phyloP scores from a whole-genome alignment of 2,888 invertebrate species.

The Meloe dianella region DNA sequence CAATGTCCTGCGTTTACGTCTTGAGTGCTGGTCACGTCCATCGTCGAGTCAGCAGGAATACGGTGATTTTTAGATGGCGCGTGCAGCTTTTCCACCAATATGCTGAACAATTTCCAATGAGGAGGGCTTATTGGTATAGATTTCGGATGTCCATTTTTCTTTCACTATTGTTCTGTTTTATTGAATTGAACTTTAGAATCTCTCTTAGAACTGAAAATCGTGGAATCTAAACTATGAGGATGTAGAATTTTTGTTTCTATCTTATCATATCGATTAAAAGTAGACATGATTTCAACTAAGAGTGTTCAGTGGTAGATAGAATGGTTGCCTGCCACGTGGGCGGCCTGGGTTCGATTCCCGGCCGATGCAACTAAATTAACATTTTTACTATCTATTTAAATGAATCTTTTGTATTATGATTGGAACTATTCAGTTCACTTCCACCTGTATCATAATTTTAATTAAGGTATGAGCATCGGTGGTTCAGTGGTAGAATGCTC shows the following conservation, averaged over 20 bases:
- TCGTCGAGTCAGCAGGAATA: slow-evolving; percentile 36
- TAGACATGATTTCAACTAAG: too few species aligned
- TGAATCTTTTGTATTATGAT: too few species aligned
- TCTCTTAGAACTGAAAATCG: not conserved
- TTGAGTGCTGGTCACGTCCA: slow-evolving; percentile 38
- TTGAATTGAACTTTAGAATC: not conserved
- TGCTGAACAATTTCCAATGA: slow-evolving; percentile 12
- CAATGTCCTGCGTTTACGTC: slow-evolving; percentile 39
- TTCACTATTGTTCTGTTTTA: not conserved
- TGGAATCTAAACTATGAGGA: not conserved
- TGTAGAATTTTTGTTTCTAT: too few species aligned
- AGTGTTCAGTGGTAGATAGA: too few species aligned
- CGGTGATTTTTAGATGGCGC: slow-evolving; percentile 23
- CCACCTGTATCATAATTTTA: too few species aligned
- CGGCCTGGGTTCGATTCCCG: slow-evolving; percentile 66
- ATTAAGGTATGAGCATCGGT: not conserved
- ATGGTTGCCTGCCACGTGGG: slow-evolving; percentile 63
- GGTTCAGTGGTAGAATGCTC: slow-evolving; percentile 63
- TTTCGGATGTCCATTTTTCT: not conserved
- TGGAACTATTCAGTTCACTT: too few species aligned
- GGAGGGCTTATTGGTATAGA: not conserved
- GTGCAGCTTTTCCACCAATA: slow-evolving; percentile 36
- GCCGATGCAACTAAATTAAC: slow-evolving; percentile 59
- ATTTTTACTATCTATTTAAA: too few species aligned
- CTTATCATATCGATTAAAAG: too few species aligned